Conservation (phyloP, 2,797 vertebrate species). For the Bufotes viridis region DNA sequence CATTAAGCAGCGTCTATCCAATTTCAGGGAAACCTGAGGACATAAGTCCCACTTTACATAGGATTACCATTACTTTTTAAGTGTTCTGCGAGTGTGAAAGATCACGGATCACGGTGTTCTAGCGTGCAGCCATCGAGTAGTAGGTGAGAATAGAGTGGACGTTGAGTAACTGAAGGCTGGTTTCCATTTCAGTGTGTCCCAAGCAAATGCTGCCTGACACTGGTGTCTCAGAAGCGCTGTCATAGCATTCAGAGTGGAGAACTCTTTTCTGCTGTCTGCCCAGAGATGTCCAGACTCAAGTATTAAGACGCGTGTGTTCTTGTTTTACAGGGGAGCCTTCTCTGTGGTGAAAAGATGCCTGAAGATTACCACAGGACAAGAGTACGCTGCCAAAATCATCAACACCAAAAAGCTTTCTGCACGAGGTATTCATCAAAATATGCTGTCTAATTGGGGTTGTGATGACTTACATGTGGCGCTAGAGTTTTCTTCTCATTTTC, state of each 20-base stretch:
- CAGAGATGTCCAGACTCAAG: neutral
- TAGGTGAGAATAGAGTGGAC: neutral
- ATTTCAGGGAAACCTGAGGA: neutral
- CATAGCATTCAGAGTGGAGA: neutral
- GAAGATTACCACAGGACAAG: slow-evolving; percentile 95
- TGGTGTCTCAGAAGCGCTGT: neutral
- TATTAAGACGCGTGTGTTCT: slow-evolving; percentile 23
- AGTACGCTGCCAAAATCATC: slow-evolving; percentile 97
- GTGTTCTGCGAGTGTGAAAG: slow-evolving; percentile 21
- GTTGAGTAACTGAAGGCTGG: neutral
- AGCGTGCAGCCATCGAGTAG: neutral
- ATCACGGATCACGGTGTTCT: neutral
- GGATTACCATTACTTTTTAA: neutral
- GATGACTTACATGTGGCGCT: too few relatives aligned
- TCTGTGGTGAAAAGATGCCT: slow-evolving; percentile 95
- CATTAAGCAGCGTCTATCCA: neutral
- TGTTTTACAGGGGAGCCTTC: slow-evolving; percentile 89
- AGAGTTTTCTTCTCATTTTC: too few relatives aligned
- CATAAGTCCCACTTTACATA: neutral
- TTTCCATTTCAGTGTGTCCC: neutral
- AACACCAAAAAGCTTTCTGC: slow-evolving; percentile 98
- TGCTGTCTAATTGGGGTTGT: too few relatives aligned
- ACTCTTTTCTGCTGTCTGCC: neutral
- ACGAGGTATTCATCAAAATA: slow-evolving; percentile 78
- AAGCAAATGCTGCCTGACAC: neutral